These are phyloP conservation scores for Cataglyphis rosenhaueri DNA, from an alignment of 2,888 invertebrate species.

Conservation along the genomic window DNA sequence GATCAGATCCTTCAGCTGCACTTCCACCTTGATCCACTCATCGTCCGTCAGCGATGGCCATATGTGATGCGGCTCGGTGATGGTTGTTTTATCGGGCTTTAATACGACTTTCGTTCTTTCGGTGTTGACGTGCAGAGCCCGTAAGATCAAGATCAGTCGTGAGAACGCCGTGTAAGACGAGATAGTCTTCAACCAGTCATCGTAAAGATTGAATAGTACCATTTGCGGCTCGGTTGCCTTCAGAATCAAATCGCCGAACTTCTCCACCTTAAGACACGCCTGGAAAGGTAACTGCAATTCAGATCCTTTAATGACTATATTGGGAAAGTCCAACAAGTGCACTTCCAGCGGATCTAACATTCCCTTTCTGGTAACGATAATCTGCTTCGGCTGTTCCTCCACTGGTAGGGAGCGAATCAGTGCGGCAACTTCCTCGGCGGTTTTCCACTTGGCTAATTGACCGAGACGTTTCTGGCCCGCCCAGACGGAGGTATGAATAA, in stretches of 20 bases:
- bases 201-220: slow-evolving; percentile 99
- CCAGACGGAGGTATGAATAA: slow-evolving; percentile 99
- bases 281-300: slow-evolving; percentile 99
- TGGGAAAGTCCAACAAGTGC: slow-evolving; percentile 99
- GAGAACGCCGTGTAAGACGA: slow-evolving; percentile 99
- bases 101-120: slow-evolving; percentile 99
- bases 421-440: slow-evolving; percentile 99
- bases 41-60: slow-evolving; percentile 99
- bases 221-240: slow-evolving; percentile 99
- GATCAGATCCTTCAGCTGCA: slow-evolving; percentile 98
- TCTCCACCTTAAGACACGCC: slow-evolving; percentile 99
- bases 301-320: slow-evolving; percentile 99
- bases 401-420: slow-evolving; percentile 99
- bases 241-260: slow-evolving; percentile 99
- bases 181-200: slow-evolving; percentile 99
- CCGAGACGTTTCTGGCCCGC: slow-evolving; percentile 99
- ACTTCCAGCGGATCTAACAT: slow-evolving; percentile 99
- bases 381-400: slow-evolving; percentile 99
- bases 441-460: slow-evolving; percentile 99
- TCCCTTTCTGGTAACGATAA: slow-evolving; percentile 99
- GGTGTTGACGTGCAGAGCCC: slow-evolving; percentile 99
- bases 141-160: slow-evolving; percentile 96
- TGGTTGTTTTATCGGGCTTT: slow-evolving; percentile 99
- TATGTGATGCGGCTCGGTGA: slow-evolving; percentile 99
- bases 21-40: slow-evolving; percentile 99